Evolutionary conservation across 2,113 vertebrate species (phyloP), one percentile per base, ranked within the genome.

Genomic region (Leucopsar rothschildi): DNA sequence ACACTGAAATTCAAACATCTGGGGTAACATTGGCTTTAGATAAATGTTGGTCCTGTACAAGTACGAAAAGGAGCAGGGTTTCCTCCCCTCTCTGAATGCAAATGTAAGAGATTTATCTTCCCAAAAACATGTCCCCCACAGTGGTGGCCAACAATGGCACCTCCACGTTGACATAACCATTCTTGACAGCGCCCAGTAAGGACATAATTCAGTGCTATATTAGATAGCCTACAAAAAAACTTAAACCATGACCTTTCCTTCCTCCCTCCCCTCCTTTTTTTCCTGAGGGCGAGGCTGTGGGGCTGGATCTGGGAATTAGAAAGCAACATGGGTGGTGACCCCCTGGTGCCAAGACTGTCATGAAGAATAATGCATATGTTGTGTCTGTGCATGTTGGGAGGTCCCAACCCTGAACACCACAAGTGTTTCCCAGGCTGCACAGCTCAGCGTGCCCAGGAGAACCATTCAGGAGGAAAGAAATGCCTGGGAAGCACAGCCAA

Each of bases 361-460:
- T 76, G 90, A 93, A 61, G 89, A 92, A 95, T 96, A 94, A 88
- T 91, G 97, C 97, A 96, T 80, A 78, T 97, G 97, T 95, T 63
- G 44, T 24, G 27, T 66, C 92, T 87, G 80, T 13, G 47, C 95
- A 6, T 75, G 82, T 81, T 95, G 95, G 97, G 97, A 95, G 95
- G 96, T 95, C 93, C 86, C 93, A 71, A 15, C 82, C 69, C 86
- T 18, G 82, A 92, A 75, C 88, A 87, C 92, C 94, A 90, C 95
- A 93, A 92, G 49, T 89, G 92, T 89, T 95, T 95, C 60, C 83
- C 88, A 87, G 88, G 50, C 92, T 86, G 94, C 87, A 64, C 70
- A 31, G 85, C 72, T 88, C 94, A 44, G 29, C 17, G 0, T 56
- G 88, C 92, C 88, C 96, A 78, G 83, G 96, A 94, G 91, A 95